Percentiles rank a stretch among this genome's conserved stretches.
phyloP scores from a whole-genome alignment of 2,113 vertebrate genomes.

The Brienomyrus brachyistius region DNA sequence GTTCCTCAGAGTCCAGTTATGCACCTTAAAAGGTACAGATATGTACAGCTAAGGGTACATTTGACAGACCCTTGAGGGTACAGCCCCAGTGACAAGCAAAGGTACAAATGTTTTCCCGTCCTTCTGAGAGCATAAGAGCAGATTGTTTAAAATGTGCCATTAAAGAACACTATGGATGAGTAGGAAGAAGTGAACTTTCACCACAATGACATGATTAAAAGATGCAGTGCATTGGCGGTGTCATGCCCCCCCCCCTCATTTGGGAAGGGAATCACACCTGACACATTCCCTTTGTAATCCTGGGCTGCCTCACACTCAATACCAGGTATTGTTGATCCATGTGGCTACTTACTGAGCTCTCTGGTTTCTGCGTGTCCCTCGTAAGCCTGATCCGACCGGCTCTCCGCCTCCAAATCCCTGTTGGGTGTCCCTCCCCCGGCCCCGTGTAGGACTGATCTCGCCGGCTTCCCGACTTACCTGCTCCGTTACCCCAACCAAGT shows the following conservation, averaged over 20 bases:
- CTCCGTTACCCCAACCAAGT: neutral
- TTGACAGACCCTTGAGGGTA: no score
- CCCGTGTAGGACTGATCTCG: neutral
- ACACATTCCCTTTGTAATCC: neutral
- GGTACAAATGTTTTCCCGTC: no score
- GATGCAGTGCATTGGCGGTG: neutral
- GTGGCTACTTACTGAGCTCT: neutral
- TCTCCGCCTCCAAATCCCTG: neutral
- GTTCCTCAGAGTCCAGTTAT: no score
- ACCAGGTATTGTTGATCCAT: neutral
- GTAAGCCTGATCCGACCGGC: neutral
- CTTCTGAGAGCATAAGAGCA: neutral
- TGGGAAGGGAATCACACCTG: neutral
- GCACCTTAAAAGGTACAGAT: no score
- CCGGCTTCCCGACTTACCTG: neutral
- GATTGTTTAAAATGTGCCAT: neutral
- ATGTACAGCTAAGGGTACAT: no score
- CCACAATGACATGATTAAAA: neutral
- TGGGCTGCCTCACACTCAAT: neutral
- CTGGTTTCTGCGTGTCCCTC: neutral
- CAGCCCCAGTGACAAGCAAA: no score
- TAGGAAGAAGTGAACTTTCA: neutral
- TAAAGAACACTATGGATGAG: neutral
- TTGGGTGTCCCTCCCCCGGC: neutral
- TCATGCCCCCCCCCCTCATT: neutral